phyloP scores from a whole-genome alignment of 2,888 invertebrate species.

The Parnassius apollo region DNA sequence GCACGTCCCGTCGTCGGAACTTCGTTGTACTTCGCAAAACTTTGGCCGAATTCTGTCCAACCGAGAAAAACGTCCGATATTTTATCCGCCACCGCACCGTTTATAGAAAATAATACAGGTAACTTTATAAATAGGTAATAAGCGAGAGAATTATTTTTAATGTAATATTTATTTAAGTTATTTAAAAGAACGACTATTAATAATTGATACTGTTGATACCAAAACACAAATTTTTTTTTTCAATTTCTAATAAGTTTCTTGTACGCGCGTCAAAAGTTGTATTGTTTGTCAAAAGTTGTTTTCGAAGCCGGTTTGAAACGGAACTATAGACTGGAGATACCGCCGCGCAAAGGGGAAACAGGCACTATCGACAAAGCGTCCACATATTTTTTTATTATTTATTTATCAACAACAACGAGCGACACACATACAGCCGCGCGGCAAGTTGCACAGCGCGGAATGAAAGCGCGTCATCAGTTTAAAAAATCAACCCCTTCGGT shows the following conservation, averaged over 20 bases:
- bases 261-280: slow-evolving; percentile 39
- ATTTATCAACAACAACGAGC: slow-evolving; percentile 72
- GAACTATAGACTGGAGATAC: slow-evolving; percentile 60
- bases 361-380: slow-evolving; percentile 75
- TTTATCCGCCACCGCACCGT: slow-evolving; percentile 26
- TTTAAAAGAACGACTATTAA: background rate
- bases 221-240: slow-evolving; percentile 31
- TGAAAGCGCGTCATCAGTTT: slow-evolving; percentile 83
- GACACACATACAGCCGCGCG: slow-evolving; percentile 78
- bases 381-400: slow-evolving; percentile 65
- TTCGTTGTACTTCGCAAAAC: slow-evolving; percentile 37
- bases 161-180: slow-evolving; percentile 4
- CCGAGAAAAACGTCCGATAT: slow-evolving; percentile 32
- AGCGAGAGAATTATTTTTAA: slow-evolving; percentile 12
- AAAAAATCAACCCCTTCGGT: slow-evolving; percentile 81
- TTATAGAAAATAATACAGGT: background rate
- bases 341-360: slow-evolving; percentile 65
- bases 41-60: slow-evolving; percentile 30
- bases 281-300: slow-evolving; percentile 48
- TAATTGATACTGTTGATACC: slow-evolving; percentile 1
- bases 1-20: slow-evolving; percentile 33
- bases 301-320: slow-evolving; percentile 40
- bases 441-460: slow-evolving; percentile 80
- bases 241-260: slow-evolving; percentile 12
- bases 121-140: background rate